Evolutionary conservation across 1,140 invertebrate genomes (phyloP).

Genomic region (Babylonia areolata): DNA sequence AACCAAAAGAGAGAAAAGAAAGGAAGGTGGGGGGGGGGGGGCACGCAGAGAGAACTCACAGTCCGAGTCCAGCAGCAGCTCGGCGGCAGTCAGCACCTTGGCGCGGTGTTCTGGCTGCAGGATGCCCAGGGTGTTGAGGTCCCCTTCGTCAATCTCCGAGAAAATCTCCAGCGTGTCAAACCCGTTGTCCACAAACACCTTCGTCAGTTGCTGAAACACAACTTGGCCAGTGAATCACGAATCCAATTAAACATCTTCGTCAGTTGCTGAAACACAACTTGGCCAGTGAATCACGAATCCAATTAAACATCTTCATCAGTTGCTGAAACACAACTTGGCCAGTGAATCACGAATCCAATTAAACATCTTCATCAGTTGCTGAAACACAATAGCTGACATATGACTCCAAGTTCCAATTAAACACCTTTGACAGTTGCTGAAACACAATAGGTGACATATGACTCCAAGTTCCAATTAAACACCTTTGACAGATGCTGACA

Average conservation of each 20-base stretch:
- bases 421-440: no score
- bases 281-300: no score
- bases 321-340: constrained; percentile 80
- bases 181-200: constrained; percentile 92
- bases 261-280: constrained; percentile 82
- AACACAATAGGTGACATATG: no score
- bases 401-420: no score
- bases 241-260: constrained; percentile 91
- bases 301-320: constrained; percentile 91
- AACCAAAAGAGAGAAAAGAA: no score
- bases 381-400: constrained; percentile 61
- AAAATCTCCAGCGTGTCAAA: constrained; percentile 95
- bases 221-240: no score
- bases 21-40: no score
- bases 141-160: constrained; percentile 92
- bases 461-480: no score
- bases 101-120: constrained; percentile 90
- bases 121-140: constrained; percentile 93
- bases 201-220: constrained; percentile 85
- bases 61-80: constrained; percentile 90
- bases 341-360: no score
- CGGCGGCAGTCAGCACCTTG: constrained; percentile 92
- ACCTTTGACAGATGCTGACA: no score
- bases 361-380: constrained; percentile 92
- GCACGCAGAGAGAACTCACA: no score